A percentile compares a stretch with the other conserved stretches of the same genome.
These are phyloP conservation scores for Aphelocoma californica DNA, from an alignment of 2,797 vertebrate species.

Conservation along the genomic window DNA sequence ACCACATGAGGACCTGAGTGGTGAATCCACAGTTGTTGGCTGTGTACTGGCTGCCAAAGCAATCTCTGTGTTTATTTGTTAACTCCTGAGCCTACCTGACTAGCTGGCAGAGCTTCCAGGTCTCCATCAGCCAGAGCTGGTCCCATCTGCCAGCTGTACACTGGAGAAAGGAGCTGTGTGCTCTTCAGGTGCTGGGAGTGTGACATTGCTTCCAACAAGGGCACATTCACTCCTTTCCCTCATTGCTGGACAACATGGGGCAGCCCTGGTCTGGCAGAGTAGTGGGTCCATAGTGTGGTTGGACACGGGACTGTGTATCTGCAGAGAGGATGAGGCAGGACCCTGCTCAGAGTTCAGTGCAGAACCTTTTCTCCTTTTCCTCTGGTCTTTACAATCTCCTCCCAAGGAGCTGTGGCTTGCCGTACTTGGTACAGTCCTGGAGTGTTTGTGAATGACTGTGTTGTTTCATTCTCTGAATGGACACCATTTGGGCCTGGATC, in stretches of 20 bases:
- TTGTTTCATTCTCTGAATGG: conserved; percentile 44
- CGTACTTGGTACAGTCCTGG: background rate
- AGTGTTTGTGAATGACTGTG: background rate
- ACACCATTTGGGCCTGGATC: conserved; percentile 12
- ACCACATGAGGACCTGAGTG: background rate
- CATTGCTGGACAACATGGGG: accelerated
- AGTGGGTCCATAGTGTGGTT: accelerated
- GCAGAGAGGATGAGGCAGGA: background rate
- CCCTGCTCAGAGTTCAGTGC: background rate
- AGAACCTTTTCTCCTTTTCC: background rate
- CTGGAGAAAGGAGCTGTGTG: background rate
- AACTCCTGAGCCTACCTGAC: background rate
- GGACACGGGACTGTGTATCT: background rate
- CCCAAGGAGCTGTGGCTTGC: background rate
- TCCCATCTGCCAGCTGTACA: background rate
- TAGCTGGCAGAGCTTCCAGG: background rate
- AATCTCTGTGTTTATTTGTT: background rate
- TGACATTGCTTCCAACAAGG: background rate
- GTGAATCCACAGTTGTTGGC: background rate
- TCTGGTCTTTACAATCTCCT: background rate
- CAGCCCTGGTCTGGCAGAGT: background rate
- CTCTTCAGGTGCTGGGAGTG: background rate
- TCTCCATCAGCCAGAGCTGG: background rate
- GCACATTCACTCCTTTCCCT: background rate
- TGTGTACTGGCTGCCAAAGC: background rate